Evolutionary conservation across 2,888 invertebrate genomes (phyloP).

Genomic region (Ephialtes manifestator): DNA sequence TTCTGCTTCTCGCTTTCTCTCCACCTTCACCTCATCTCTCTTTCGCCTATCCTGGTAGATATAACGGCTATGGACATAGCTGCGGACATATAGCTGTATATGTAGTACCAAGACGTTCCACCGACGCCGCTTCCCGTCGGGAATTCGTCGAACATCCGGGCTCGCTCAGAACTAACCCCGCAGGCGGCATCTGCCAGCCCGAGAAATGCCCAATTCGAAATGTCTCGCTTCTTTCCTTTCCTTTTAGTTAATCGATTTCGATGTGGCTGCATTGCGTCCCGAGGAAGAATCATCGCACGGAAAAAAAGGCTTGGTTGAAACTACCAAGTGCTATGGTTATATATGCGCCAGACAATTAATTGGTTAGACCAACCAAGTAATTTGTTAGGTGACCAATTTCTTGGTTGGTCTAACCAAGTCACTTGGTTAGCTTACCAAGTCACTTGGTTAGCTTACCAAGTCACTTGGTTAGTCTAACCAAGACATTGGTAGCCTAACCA

Average conservation of each 20-base stretch:
- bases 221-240: not conserved
- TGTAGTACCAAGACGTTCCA: constrained; percentile 20
- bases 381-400: too few species aligned
- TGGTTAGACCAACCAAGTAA: too few species aligned
- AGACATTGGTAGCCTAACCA: too few species aligned
- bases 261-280: not conserved
- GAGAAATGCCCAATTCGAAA: constrained; percentile 24
- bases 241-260: not conserved
- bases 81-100: constrained; percentile 23
- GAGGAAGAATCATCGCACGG: too few species aligned
- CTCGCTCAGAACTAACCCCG: constrained; percentile 14
- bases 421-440: too few species aligned
- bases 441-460: too few species aligned
- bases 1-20: constrained; percentile 54
- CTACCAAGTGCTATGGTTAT: too few species aligned
- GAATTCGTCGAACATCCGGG: constrained; percentile 43
- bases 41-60: constrained; percentile 43
- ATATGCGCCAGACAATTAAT: too few species aligned
- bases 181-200: constrained; percentile 30
- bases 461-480: too few species aligned
- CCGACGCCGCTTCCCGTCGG: constrained; percentile 32
- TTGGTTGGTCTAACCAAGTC: too few species aligned
- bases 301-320: too few species aligned
- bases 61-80: constrained; percentile 18
- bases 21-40: constrained; percentile 42